Conservation (phyloP, 2,113 vertebrate species). For the Phainopepla nitens region DNA sequence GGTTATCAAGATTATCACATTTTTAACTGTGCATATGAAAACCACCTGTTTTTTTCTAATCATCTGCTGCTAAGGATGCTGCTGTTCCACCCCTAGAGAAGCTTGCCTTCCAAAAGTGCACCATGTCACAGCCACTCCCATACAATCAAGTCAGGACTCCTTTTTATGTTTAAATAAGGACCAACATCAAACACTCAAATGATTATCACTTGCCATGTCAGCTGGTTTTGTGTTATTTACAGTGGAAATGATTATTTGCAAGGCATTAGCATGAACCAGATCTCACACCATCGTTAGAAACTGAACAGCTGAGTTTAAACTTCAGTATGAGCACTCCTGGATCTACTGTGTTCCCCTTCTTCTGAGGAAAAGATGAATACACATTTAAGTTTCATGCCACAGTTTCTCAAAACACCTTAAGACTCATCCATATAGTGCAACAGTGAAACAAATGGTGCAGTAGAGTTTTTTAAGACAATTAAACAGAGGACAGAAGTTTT, state of each 20-base stretch:
- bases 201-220: background rate
- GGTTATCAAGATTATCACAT: background rate
- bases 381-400: background rate
- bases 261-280: background rate
- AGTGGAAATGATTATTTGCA: background rate
- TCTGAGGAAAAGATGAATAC: background rate
- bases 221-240: background rate
- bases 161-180: background rate
- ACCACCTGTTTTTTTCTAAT: background rate
- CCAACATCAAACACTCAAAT: background rate
- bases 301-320: background rate
- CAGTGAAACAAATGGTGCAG: background rate
- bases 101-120: background rate
- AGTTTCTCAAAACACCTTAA: background rate
- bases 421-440: background rate
- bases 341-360: background rate
- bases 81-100: background rate
- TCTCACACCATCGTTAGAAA: background rate
- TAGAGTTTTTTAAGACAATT: background rate
- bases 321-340: background rate
- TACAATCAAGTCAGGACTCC: background rate
- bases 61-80: background rate
- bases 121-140: background rate
- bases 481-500: background rate
- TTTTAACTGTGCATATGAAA: background rate